Percentiles rank a stretch among this genome's conserved stretches.
phyloP scores from a whole-genome alignment of 2,888 invertebrate genomes.

The Teleiodes luculella region DNA sequence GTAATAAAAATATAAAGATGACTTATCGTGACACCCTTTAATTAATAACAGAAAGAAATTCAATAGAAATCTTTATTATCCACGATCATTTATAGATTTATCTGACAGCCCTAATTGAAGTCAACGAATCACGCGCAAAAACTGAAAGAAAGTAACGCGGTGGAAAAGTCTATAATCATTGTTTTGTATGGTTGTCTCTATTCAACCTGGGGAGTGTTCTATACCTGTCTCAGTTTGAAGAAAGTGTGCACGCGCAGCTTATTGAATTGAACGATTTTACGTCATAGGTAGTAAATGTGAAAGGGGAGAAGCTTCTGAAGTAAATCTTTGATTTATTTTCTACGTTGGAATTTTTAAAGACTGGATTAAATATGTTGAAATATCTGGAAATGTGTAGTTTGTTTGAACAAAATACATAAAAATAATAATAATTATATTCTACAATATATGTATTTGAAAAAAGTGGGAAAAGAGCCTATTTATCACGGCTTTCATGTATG shows the following conservation, averaged over 20 bases:
- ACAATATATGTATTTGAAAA: no score
- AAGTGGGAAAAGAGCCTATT: no score
- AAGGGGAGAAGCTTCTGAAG: background rate
- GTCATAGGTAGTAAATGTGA: constrained; percentile 38
- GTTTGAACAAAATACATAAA: no score
- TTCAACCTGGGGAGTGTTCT: constrained; percentile 29
- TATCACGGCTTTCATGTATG: no score
- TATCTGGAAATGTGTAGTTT: no score
- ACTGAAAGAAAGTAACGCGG: constrained; percentile 68
- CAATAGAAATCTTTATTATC: background rate
- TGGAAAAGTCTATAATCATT: constrained; percentile 57
- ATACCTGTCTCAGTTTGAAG: constrained; percentile 53
- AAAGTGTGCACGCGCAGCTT: constrained; percentile 65
- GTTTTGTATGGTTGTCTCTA: constrained; percentile 53
- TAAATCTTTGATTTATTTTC: background rate
- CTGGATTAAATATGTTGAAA: background rate
- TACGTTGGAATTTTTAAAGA: background rate
- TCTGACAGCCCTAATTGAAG: constrained; percentile 30
- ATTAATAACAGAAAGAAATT: background rate
- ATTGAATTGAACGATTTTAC: constrained; percentile 54
- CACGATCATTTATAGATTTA: background rate
- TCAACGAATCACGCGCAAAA: constrained; percentile 60
- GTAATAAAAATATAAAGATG: no score
- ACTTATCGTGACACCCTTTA: no score
- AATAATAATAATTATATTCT: no score